Evolutionary conservation across 2,797 vertebrate genomes (phyloP).

Genomic region (Sylvilagus floridanus): DNA sequence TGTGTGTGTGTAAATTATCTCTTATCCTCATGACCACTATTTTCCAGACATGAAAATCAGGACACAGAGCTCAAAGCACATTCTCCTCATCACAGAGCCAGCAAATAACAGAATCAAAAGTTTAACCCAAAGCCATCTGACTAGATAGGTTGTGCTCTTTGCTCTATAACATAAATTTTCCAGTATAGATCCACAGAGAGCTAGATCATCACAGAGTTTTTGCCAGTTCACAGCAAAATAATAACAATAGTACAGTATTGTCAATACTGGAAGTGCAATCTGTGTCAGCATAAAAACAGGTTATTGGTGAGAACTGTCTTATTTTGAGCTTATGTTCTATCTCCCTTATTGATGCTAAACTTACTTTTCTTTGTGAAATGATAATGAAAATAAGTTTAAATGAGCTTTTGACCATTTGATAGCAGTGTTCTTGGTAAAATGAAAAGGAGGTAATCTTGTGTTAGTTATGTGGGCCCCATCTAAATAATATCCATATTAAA

Average conservation of each 20-base stretch:
- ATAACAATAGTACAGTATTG: neutral
- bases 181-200: conserved; percentile 2
- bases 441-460: neutral
- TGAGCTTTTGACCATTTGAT: neutral
- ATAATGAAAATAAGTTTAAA: neutral
- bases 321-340: conserved; percentile 1
- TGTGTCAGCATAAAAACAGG: neutral
- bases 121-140: neutral
- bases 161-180: neutral
- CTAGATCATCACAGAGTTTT: conserved; percentile 2
- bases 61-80: neutral
- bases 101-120: neutral
- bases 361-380: conserved; percentile 43
- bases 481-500: neutral
- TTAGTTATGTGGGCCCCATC: neutral
- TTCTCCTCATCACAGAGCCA: neutral
- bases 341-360: neutral
- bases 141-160: neutral
- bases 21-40: neutral
- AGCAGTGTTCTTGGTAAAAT: neutral
- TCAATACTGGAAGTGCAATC: neutral
- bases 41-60: conserved; percentile 18
- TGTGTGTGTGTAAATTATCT: neutral
- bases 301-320: conserved; percentile 8
- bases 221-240: neutral